These are phyloP conservation scores for Brenthis daphne DNA, from an alignment of 2,888 invertebrate species.

Conservation along the genomic window DNA sequence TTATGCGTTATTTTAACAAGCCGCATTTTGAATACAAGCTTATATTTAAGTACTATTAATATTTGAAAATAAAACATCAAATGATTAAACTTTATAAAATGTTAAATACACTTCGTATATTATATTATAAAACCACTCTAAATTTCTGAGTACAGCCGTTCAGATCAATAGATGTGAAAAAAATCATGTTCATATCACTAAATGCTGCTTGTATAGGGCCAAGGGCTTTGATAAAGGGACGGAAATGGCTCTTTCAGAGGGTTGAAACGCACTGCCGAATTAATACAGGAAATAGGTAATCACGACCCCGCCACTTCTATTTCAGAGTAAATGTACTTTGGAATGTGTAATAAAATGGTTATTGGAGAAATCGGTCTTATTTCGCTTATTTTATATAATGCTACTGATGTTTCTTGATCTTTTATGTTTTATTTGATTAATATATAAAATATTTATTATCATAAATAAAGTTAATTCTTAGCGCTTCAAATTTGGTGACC, in stretches of 20 bases:
- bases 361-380: conserved; percentile 17
- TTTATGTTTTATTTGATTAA: neutral
- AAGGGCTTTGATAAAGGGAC: conserved; percentile 41
- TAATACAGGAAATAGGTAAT: conserved; percentile 46
- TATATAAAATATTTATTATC: neutral
- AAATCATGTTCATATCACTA: conserved; percentile 24
- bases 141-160: neutral
- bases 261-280: conserved; percentile 42
- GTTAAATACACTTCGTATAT: no score
- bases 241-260: conserved; percentile 45
- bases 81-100: no score
- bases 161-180: conserved; percentile 14
- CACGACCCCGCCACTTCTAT: conserved; percentile 34
- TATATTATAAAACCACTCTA: neutral
- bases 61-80: no score
- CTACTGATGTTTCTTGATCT: neutral
- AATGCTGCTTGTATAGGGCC: conserved; percentile 26
- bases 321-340: conserved; percentile 29
- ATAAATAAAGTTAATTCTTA: no score
- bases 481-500: no score
- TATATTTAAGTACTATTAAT: no score
- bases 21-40: no score
- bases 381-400: conserved; percentile 3
- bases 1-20: no score
- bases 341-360: conserved; percentile 30